Percentiles rank a stretch among this genome's conserved stretches.
phyloP scores from a whole-genome alignment of 30 jellyfish, hydroid and myxozoan genomes.

The Sanderia malayensis region DNA sequence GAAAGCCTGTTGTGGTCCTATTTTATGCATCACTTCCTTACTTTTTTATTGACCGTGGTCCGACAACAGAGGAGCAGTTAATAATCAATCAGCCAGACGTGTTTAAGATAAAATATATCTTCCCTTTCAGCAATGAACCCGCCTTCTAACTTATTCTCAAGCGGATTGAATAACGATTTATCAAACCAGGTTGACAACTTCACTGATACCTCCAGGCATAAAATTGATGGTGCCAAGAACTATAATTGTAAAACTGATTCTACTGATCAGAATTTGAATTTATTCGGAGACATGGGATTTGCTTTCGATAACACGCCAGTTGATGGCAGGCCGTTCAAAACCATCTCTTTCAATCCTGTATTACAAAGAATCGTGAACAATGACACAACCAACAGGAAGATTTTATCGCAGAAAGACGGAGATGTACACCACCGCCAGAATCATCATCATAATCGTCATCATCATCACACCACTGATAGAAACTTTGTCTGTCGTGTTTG shows the following conservation, averaged over 20 bases:
- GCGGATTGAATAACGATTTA: constrained; percentile 4
- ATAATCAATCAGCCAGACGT: too few relatives aligned
- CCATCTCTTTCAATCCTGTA: constrained; percentile 33
- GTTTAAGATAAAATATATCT: too few relatives aligned
- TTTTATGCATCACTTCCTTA: too few relatives aligned
- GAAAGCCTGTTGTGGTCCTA: too few relatives aligned
- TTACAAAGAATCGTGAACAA: constrained; percentile 29
- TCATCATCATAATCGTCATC: too few relatives aligned
- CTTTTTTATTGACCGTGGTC: too few relatives aligned
- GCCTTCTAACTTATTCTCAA: constrained; percentile 23
- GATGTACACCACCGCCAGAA: not conserved
- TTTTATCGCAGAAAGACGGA: not conserved
- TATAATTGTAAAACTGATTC: not conserved
- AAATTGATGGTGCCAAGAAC: not conserved
- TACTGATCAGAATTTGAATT: not conserved
- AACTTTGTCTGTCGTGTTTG: constrained; percentile 50
- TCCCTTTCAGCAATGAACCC: constrained; percentile 45
- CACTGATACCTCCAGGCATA: not conserved
- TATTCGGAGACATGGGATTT: not conserved
- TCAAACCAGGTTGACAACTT: not conserved
- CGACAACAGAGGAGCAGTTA: too few relatives aligned
- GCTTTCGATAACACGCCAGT: constrained; percentile 24
- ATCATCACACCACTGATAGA: constrained; percentile 8
- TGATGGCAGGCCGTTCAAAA: constrained; percentile 15
- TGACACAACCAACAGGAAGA: constrained; percentile 8